Conservation (phyloP, 2,113 vertebrate genomes). For the Meriones unguiculatus region DNA sequence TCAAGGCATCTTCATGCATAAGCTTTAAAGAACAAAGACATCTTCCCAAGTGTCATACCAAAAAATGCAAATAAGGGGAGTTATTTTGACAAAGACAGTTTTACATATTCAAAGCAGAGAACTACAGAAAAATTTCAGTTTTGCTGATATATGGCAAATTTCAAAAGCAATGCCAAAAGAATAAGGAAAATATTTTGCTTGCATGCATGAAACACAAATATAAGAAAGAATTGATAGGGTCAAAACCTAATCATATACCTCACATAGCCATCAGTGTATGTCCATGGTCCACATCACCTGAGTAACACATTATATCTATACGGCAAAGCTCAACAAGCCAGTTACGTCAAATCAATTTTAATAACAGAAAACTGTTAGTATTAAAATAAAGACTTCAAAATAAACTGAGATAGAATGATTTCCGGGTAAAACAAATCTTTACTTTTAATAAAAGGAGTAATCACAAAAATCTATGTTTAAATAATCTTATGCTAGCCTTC, state of each 20-base stretch:
- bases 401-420: background rate
- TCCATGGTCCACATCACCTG: background rate
- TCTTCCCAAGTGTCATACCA: background rate
- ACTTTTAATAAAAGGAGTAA: slow-evolving; percentile 50
- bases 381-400: slow-evolving; percentile 47
- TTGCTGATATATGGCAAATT: slow-evolving; percentile 22
- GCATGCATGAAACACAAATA: background rate
- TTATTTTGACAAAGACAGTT: slow-evolving; percentile 16
- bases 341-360: background rate
- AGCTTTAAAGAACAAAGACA: slow-evolving; percentile 12
- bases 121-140: background rate
- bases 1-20: slow-evolving; percentile 4
- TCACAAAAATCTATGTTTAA: slow-evolving; percentile 7
- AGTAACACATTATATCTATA: background rate
- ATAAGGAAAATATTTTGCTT: background rate
- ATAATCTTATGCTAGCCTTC: slow-evolving; percentile 5
- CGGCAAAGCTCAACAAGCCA: slow-evolving; percentile 20
- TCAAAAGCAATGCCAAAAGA: background rate
- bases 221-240: background rate
- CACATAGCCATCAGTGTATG: slow-evolving; percentile 31
- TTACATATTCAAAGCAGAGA: slow-evolving; percentile 28
- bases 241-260: slow-evolving; percentile 37
- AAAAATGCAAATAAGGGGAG: background rate
- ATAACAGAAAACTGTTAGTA: background rate
- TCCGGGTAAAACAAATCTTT: background rate